Evolutionary conservation across 2,888 invertebrate species (phyloP).

Genomic region (Allygus modestus): DNA sequence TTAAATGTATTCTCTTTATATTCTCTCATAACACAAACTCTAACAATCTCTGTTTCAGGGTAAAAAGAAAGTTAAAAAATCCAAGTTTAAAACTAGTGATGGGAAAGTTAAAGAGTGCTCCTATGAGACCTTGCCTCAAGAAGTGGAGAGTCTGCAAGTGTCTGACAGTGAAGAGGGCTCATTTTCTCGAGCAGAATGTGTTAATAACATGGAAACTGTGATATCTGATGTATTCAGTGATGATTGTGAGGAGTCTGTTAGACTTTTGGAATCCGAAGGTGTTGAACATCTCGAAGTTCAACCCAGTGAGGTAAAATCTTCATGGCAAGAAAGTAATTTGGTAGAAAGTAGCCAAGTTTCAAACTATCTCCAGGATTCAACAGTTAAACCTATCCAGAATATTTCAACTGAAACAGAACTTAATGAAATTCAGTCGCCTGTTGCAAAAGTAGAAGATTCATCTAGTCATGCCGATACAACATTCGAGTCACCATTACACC

Average conservation of each 20-base stretch:
- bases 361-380: constrained; percentile 19
- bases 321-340: neutral
- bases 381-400: neutral
- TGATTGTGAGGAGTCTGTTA: constrained; percentile 32
- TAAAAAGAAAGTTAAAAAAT: constrained; percentile 50
- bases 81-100: constrained; percentile 29
- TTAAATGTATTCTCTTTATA: too few species aligned
- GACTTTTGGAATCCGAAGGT: constrained; percentile 44
- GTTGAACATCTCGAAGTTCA: constrained; percentile 21
- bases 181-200: constrained; percentile 20
- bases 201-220: neutral
- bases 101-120: constrained; percentile 34
- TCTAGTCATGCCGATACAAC: constrained; percentile 50
- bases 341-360: neutral
- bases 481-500: constrained; percentile 60
- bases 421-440: constrained; percentile 56
- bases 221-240: neutral
- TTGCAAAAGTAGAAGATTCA: neutral
- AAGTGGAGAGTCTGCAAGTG: constrained; percentile 33
- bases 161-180: constrained; percentile 31
- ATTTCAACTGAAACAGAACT: constrained; percentile 51
- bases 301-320: neutral
- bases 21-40: too few species aligned
- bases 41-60: constrained; percentile 25
- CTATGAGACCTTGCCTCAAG: constrained; percentile 40